Evolutionary conservation across 2,113 vertebrate genomes (phyloP).

Genomic region (Hyaena hyaena): DNA sequence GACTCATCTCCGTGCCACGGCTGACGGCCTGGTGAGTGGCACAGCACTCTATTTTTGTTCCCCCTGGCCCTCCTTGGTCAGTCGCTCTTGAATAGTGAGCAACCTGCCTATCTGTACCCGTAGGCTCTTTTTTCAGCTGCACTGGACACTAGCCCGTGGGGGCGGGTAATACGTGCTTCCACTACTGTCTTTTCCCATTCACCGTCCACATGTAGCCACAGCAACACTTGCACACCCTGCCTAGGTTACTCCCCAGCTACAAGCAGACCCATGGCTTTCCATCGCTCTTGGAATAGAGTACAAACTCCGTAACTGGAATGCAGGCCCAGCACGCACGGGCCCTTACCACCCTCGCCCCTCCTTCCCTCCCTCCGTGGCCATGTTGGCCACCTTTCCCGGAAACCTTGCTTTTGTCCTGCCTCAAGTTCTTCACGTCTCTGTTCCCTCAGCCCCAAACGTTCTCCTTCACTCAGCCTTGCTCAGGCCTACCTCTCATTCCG

Average conservation of each 20-base stretch:
- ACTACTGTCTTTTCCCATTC: background rate
- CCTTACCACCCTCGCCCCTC: background rate
- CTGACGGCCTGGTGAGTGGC: background rate
- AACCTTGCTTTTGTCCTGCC: background rate
- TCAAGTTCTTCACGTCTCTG: background rate
- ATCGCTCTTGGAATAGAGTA: background rate
- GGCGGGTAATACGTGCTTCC: background rate
- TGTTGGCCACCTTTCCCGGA: background rate
- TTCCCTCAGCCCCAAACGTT: background rate
- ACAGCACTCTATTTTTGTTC: background rate
- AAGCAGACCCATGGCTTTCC: background rate
- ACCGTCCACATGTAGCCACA: background rate
- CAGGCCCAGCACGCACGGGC: background rate
- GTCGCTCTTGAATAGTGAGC: background rate
- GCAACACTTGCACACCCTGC: too few species aligned
- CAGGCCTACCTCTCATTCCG: background rate
- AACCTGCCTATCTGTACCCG: background rate
- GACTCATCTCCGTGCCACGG: background rate
- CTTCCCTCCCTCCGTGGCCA: too few species aligned
- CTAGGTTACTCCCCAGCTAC: too few species aligned
- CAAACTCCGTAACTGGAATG: background rate
- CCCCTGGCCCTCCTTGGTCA: background rate
- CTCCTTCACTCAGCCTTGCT: background rate
- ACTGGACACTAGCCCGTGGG: accelerated
- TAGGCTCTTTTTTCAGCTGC: background rate